A percentile compares a stretch with the other conserved stretches of the same genome.
phyloP scores from a whole-genome alignment of 2,888 invertebrate species.

The Drosophila setosimentum region DNA sequence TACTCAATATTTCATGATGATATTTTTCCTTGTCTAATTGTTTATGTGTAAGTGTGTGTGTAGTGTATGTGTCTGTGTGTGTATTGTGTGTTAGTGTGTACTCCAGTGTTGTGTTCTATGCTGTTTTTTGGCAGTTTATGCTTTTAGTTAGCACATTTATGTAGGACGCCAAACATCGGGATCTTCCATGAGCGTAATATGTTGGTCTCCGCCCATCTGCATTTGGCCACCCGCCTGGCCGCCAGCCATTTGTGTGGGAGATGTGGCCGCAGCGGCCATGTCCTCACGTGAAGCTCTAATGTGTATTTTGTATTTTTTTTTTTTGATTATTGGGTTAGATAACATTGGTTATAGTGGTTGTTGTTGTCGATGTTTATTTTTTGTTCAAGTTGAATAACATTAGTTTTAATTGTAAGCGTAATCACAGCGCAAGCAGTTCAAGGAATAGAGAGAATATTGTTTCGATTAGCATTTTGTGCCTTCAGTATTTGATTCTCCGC shows the following conservation, averaged over 20 bases:
- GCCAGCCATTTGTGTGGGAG: slow-evolving; percentile 88
- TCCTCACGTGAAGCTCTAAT: slow-evolving; percentile 92
- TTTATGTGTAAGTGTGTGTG: slow-evolving; percentile 26
- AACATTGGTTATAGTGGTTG: slow-evolving; percentile 18
- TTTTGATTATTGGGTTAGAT: slow-evolving; percentile 25
- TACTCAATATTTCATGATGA: slow-evolving; percentile 53
- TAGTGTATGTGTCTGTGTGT: slow-evolving; percentile 29
- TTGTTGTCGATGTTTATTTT: slow-evolving; percentile 12
- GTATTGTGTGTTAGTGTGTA: slow-evolving; percentile 24
- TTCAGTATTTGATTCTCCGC: slow-evolving; percentile 33
- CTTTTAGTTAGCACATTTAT: slow-evolving; percentile 87
- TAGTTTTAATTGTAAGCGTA: slow-evolving; percentile 57
- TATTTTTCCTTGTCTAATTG: slow-evolving; percentile 46
- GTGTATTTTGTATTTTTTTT: slow-evolving; percentile 14
- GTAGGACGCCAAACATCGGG: slow-evolving; percentile 97
- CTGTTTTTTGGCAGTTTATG: slow-evolving; percentile 68
- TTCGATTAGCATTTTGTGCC: slow-evolving; percentile 64
- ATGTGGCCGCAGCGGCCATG: slow-evolving; percentile 93
- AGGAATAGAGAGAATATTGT: slow-evolving; percentile 74
- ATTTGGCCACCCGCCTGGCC: slow-evolving; percentile 86
- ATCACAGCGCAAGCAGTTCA: slow-evolving; percentile 70
- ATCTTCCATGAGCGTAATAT: slow-evolving; percentile 95
- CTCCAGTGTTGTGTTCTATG: slow-evolving; percentile 10
- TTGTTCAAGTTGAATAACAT: slow-evolving; percentile 30
- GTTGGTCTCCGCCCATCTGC: slow-evolving; percentile 86